phyloP scores from a whole-genome alignment of 2,888 invertebrate genomes.

The Eudemis profundana region DNA sequence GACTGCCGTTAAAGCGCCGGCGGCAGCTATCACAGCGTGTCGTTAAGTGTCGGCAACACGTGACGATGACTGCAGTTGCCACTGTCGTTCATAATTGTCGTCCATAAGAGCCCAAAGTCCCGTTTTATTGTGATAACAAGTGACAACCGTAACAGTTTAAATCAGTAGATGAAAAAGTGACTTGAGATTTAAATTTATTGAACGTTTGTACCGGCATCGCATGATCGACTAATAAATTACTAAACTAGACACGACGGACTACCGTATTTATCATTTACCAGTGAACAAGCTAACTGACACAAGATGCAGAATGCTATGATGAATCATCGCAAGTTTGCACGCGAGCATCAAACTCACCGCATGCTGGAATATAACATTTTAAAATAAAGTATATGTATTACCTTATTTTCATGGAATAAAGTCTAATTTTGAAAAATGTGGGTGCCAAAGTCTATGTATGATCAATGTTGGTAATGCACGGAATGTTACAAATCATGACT shows the following conservation, averaged over 20 bases:
- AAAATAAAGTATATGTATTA: not conserved
- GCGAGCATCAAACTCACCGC: conserved; percentile 4
- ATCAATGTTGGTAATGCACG: conserved; percentile 11
- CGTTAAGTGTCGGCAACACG: too few species aligned
- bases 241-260: not conserved
- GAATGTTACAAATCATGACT: conserved; percentile 4
- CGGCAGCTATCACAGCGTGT: too few species aligned
- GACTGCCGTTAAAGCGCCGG: too few species aligned
- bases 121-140: too few species aligned
- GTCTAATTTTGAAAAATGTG: not conserved
- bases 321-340: conserved; percentile 12
- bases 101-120: too few species aligned
- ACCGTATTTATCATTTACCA: conserved; percentile 8
- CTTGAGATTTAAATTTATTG: too few species aligned
- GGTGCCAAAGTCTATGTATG: not conserved
- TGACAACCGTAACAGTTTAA: too few species aligned
- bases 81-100: too few species aligned
- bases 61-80: too few species aligned
- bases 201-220: too few species aligned
- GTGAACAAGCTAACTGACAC: not conserved
- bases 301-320: conserved; percentile 1
- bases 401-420: not conserved
- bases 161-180: too few species aligned
- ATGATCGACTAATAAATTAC: too few species aligned
- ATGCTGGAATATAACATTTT: conserved; percentile 10